Conservation (phyloP, 2,888 invertebrate genomes). For the Diaphora mendica region DNA sequence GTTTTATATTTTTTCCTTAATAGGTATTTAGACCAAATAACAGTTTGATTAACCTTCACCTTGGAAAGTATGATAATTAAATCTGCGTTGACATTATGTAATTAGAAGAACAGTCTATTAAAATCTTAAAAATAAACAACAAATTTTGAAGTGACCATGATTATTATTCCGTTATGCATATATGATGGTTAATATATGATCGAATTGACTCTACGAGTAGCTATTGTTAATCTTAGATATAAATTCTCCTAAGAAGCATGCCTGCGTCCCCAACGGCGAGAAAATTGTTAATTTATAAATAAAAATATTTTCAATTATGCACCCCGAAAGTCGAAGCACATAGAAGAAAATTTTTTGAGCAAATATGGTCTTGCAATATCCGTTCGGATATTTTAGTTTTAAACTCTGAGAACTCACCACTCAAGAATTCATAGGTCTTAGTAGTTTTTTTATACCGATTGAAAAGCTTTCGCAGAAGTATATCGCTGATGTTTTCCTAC, state of each 20-base stretch:
- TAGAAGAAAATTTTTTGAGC: neutral
- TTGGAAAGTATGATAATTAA: constrained; percentile 48
- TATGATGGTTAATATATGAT: constrained; percentile 62
- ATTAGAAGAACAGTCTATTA: constrained; percentile 51
- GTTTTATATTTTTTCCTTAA: neutral
- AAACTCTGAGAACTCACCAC: no score
- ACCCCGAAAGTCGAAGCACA: neutral
- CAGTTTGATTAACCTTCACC: constrained; percentile 39
- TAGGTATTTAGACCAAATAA: constrained; percentile 3
- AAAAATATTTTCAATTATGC: neutral
- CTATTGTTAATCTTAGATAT: constrained; percentile 55
- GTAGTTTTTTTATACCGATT: no score
- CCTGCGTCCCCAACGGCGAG: neutral
- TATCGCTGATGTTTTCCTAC: no score
- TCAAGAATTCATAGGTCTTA: no score
- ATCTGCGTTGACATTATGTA: constrained; percentile 53
- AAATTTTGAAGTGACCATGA: constrained; percentile 62
- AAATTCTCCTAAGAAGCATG: constrained; percentile 15
- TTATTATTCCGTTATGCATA: constrained; percentile 72
- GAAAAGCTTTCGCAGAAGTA: no score
- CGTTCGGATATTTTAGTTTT: no score
- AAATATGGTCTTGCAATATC: no score
- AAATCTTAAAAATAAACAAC: constrained; percentile 61
- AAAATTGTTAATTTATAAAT: neutral
- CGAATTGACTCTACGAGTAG: constrained; percentile 53